phyloP scores from a whole-genome alignment of 2,113 vertebrate species.

The Cromileptes altivelis region DNA sequence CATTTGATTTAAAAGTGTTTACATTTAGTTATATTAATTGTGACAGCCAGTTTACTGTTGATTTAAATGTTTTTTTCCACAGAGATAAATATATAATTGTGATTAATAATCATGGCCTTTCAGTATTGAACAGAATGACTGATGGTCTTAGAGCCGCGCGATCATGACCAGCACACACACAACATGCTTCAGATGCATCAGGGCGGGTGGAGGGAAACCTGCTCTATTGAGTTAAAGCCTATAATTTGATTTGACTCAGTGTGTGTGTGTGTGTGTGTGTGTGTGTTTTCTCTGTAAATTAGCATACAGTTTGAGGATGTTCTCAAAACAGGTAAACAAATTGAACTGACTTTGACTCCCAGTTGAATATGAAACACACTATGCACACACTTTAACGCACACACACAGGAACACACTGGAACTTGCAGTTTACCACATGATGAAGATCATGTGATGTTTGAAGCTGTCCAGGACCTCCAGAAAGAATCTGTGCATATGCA shows the following conservation, averaged over 20 bases:
- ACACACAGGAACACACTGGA: background rate
- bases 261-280: constrained; percentile 27
- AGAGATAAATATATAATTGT: background rate
- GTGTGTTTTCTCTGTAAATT: background rate
- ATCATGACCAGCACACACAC: constrained; percentile 8
- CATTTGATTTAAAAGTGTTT: background rate
- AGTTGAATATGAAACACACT: background rate
- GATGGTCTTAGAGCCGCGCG: background rate
- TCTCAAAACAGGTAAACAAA: constrained; percentile 14
- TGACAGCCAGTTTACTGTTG: background rate
- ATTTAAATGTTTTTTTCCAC: no score
- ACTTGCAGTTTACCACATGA: constrained; percentile 10
- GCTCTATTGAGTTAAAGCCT: constrained; percentile 70
- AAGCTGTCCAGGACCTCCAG: constrained; percentile 3
- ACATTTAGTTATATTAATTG: background rate
- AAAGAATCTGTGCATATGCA: background rate
- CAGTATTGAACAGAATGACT: background rate
- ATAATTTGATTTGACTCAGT: constrained; percentile 67
- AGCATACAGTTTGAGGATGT: constrained; percentile 17
- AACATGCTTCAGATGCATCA: constrained; percentile 23
- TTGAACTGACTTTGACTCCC: constrained; percentile 23
- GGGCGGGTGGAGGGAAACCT: constrained; percentile 56
- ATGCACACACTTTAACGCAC: background rate
- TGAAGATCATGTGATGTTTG: constrained; percentile 30
- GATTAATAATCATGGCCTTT: background rate